Evolutionary conservation across 2,888 invertebrate genomes (phyloP), one percentile per base, ranked within the genome.

Genomic region (Hecatera dysodea): DNA sequence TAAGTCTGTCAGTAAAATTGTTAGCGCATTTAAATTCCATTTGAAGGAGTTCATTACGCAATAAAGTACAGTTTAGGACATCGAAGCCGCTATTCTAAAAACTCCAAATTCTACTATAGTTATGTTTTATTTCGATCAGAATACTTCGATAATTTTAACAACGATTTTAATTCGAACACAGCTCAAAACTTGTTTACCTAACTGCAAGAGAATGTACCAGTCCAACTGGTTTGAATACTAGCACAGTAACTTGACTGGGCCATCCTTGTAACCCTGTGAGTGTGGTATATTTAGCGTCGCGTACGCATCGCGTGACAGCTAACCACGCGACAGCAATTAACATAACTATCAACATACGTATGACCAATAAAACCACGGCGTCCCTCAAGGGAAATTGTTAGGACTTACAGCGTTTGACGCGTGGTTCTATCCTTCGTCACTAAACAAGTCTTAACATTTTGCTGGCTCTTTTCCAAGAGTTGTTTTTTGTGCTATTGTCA

Each of bases 241-340:
- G 61, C 39, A 63, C 39, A 65, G 29, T 70, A 57, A 75, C 42
- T 64, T 48, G 55, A n/a, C 24, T n/a, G 44, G 44, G 24, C 19
- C 22, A 33, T 80, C 48, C 56, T 64, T 75, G 46, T 33, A n/a
- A 39, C 24, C 55, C 69, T 52, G 33, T 67, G 33, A 67, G 61
- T 46, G 33, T n/a, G 46, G 7, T 56, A 60, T 50, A 39, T 55
- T 44, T 39, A 66, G 63, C 36, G 29, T 1, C 64, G 66, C 70
- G 39, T 56, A 53, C 70, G 69, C 81, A 64, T 75, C 67, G 65
- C 59, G 62, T 78, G 80, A 78, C 67, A 67, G 56, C 48, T 50
- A 61, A 70, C 55, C 56, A 61, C 48, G 46, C 67, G 67, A 52
- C 61, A 24, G 36, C 46, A 66, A 70, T 80, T 80, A 75, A 61